phyloP scores from a whole-genome alignment of 1,140 invertebrate genomes.

The Aphelinus atriplicis region DNA sequence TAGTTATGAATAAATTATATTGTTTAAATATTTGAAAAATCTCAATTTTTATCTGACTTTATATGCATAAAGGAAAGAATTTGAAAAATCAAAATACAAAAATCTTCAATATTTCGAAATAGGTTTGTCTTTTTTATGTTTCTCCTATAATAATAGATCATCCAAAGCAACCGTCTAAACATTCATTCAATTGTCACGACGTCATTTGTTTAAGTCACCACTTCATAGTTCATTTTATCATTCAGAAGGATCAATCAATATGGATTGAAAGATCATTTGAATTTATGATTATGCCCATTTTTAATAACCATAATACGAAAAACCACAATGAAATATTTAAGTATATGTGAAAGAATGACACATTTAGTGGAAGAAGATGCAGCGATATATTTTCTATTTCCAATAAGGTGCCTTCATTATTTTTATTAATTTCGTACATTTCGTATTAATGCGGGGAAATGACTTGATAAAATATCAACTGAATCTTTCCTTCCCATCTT shows the following conservation, averaged over 20 bases:
- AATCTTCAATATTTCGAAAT: constrained; percentile 15
- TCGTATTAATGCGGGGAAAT: not conserved
- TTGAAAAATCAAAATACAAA: constrained; percentile 15
- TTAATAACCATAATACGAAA: not conserved
- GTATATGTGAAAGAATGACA: not conserved
- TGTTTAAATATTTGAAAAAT: constrained; percentile 7
- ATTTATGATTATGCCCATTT: not conserved
- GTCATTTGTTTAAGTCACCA: not conserved
- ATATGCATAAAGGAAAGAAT: constrained; percentile 9
- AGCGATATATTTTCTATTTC: constrained; percentile 18
- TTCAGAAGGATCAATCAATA: constrained; percentile 6
- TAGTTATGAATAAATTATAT: constrained; percentile 24
- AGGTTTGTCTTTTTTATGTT: constrained; percentile 1
- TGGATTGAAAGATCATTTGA: not conserved
- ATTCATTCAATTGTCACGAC: not conserved
- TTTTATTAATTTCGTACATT: constrained; percentile 26
- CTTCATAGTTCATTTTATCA: constrained; percentile 4
- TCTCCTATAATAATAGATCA: constrained; percentile 11
- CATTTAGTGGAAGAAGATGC: not conserved
- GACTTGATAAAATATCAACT: constrained; percentile 14
- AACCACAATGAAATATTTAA: not conserved
- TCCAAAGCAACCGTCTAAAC: constrained; percentile 23
- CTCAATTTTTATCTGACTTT: constrained; percentile 25
- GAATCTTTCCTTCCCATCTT: constrained; percentile 5
- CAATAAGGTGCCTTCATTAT: constrained; percentile 36